These are phyloP conservation scores for Gonioctena quinquepunctata DNA, from an alignment of 1,140 invertebrate genomes.

Conservation along the genomic window DNA sequence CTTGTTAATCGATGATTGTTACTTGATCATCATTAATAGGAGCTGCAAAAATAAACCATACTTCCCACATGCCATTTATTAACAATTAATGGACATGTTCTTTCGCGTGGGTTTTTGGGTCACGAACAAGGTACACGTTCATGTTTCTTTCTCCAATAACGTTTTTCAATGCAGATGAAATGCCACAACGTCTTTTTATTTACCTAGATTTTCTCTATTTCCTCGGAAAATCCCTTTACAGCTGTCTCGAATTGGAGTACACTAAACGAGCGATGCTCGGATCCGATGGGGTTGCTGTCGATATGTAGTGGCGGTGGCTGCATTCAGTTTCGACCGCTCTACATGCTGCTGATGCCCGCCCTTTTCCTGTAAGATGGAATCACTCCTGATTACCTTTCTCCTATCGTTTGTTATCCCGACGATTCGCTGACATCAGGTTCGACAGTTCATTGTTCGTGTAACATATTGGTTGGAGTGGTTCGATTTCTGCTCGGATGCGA, in stretches of 20 bases:
- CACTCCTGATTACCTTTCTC: conserved; percentile 50
- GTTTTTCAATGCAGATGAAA: too few relatives aligned
- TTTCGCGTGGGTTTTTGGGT: too few relatives aligned
- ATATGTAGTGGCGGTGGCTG: conserved; percentile 28
- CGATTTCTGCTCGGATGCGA: background rate
- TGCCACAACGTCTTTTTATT: too few relatives aligned
- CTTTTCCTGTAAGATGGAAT: conserved; percentile 54
- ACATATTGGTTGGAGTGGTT: conserved; percentile 45
- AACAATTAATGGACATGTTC: too few relatives aligned
- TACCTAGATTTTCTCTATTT: background rate
- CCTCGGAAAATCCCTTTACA: background rate
- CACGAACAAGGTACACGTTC: too few relatives aligned
- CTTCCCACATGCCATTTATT: too few relatives aligned
- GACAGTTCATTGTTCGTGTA: conserved; percentile 54
- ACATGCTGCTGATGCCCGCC: conserved; percentile 51
- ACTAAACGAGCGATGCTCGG: background rate
- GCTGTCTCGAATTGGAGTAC: background rate
- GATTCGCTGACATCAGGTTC: conserved; percentile 54
- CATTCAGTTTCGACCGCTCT: conserved; percentile 37
- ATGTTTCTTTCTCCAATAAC: too few relatives aligned
- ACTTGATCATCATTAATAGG: too few relatives aligned
- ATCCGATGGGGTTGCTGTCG: conserved; percentile 24
- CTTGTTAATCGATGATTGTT: too few relatives aligned
- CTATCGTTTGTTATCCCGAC: conserved; percentile 50
- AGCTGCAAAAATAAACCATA: too few relatives aligned